Conservation (phyloP, 2,888 invertebrate species). For the Tillus elongatus region DNA sequence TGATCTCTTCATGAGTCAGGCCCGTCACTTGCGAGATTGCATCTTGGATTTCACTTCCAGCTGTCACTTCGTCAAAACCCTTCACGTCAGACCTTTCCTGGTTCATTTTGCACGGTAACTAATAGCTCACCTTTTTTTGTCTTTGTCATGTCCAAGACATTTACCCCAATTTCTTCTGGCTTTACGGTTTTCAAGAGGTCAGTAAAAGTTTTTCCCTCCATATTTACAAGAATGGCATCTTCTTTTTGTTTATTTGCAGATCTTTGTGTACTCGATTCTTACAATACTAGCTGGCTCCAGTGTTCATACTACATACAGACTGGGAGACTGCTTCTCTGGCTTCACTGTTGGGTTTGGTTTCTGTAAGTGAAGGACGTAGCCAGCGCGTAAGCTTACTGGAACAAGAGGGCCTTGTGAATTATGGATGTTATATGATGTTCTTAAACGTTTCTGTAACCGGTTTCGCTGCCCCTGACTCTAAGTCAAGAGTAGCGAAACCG, state of each 20-base stretch:
- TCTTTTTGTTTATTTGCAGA: background rate
- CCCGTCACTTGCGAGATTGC: no score
- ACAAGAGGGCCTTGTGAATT: no score
- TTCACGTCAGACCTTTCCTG: no score
- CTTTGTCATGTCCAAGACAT: background rate
- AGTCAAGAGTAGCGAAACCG: no score
- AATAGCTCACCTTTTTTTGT: conserved; percentile 1
- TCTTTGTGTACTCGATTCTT: background rate
- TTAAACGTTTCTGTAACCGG: no score
- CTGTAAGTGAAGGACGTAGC: no score
- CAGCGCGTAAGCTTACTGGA: no score
- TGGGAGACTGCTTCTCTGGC: no score
- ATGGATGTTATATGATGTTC: no score
- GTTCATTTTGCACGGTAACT: no score
- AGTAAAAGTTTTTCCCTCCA: background rate
- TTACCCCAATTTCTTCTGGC: conserved; percentile 3
- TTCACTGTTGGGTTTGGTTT: no score
- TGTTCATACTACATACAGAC: background rate
- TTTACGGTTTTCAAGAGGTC: background rate
- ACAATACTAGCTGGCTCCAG: background rate
- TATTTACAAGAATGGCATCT: background rate
- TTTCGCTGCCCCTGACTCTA: background rate
- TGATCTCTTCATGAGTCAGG: background rate
- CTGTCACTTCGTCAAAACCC: conserved; percentile 2
- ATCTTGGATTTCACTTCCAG: no score